Evolutionary conservation across 2,113 vertebrate species (phyloP).

Genomic region (Hiodon alosoides): DNA sequence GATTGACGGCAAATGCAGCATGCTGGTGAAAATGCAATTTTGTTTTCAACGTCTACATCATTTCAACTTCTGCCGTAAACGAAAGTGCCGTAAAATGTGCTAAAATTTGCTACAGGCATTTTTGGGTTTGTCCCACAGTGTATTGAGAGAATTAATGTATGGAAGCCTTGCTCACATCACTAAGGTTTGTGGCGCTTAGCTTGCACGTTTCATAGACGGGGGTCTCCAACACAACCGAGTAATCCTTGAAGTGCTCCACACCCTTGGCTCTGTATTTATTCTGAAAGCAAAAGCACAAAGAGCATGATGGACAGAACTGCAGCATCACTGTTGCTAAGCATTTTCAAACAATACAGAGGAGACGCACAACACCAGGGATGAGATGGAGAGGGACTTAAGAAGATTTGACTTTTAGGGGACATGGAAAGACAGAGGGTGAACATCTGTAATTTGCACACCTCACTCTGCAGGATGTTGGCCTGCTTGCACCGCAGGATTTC

Average conservation of each 20-base stretch:
- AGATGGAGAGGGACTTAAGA: background rate
- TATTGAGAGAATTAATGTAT: too few relatives aligned
- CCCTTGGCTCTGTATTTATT: slow-evolving; percentile 82
- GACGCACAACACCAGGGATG: background rate
- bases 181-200: slow-evolving; percentile 75
- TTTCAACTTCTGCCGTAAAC: too few relatives aligned
- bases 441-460: slow-evolving; percentile 58
- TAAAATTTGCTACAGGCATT: too few relatives aligned
- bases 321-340: background rate
- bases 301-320: background rate
- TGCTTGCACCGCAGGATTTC: slow-evolving; percentile 91
- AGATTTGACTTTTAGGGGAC: background rate
- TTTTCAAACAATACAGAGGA: background rate
- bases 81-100: too few relatives aligned
- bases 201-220: slow-evolving; percentile 85
- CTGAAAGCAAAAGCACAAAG: slow-evolving; percentile 53
- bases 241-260: slow-evolving; percentile 74
- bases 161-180: slow-evolving; percentile 68
- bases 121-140: too few relatives aligned
- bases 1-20: too few relatives aligned
- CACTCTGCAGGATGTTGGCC: slow-evolving; percentile 78
- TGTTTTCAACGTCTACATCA: too few relatives aligned
- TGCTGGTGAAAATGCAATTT: too few relatives aligned
- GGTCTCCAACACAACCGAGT: slow-evolving; percentile 78
- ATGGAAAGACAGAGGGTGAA: background rate